Conservation (phyloP, 2,797 vertebrate species). For the Pelodytes ibericus region DNA sequence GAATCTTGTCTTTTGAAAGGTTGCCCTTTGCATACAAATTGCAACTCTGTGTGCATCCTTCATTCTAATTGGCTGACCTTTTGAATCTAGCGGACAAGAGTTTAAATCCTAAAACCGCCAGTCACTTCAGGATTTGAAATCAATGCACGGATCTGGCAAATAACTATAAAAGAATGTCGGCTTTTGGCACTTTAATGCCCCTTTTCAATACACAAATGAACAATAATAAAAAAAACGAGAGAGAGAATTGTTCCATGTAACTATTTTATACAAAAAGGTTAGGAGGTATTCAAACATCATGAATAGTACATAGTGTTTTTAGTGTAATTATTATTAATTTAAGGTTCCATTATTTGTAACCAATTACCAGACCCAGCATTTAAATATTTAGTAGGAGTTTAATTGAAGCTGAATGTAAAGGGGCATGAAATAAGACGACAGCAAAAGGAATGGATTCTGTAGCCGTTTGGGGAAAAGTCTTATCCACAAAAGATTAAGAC, state of each 20-base stretch:
- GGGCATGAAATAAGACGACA: slow-evolving; percentile 56
- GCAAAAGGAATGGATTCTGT: slow-evolving; percentile 54
- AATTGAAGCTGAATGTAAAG: slow-evolving; percentile 71
- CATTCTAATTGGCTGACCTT: slow-evolving; percentile 76
- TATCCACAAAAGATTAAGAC: slow-evolving; percentile 63
- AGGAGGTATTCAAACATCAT: slow-evolving; percentile 54
- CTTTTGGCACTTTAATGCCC: slow-evolving; percentile 24
- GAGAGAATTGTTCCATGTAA: slow-evolving; percentile 40
- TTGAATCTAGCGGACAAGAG: slow-evolving; percentile 67
- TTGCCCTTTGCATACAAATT: slow-evolving; percentile 74
- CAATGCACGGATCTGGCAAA: slow-evolving; percentile 61
- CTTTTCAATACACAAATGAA: slow-evolving; percentile 49
- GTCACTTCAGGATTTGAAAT: slow-evolving; percentile 68
- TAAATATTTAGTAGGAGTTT: slow-evolving; percentile 77
- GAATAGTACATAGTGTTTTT: slow-evolving; percentile 63
- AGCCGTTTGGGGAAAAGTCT: slow-evolving; percentile 59
- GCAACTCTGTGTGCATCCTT: slow-evolving; percentile 63
- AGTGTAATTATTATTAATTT: slow-evolving; percentile 69
- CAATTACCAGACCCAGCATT: slow-evolving; percentile 70
- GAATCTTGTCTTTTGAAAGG: slow-evolving; percentile 69
- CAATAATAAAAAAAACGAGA: slow-evolving; percentile 14
- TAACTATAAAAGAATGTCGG: slow-evolving; percentile 49
- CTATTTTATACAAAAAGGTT: slow-evolving; percentile 50
- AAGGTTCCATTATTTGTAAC: slow-evolving; percentile 70
- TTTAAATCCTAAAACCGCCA: slow-evolving; percentile 70